Evolutionary conservation across 2,113 vertebrate genomes (phyloP).

Genomic region (Chrysochloris asiatica): DNA sequence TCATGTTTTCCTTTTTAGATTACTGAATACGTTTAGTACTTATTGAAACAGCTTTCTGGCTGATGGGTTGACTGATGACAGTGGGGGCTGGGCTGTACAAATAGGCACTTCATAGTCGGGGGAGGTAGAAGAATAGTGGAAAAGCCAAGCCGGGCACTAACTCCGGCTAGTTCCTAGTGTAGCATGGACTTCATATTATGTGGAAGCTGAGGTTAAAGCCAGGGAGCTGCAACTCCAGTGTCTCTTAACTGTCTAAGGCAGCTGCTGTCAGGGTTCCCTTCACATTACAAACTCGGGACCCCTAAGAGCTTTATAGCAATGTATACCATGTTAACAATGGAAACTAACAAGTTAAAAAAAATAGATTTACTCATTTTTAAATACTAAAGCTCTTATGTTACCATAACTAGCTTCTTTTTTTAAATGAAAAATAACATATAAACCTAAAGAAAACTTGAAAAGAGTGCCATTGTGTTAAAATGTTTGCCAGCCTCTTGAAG

Average conservation of each 20-base stretch:
- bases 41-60: background rate
- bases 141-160: background rate
- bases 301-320: background rate
- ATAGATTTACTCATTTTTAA: too few relatives aligned
- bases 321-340: conserved; percentile 1
- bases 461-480: background rate
- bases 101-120: background rate
- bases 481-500: background rate
- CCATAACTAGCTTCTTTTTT: background rate
- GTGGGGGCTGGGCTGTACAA: background rate
- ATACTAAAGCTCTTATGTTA: background rate
- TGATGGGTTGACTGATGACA: background rate
- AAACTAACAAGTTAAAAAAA: background rate
- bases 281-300: background rate
- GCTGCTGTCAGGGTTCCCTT: background rate
- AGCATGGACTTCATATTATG: background rate
- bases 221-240: too few relatives aligned
- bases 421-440: background rate
- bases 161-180: background rate
- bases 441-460: background rate
- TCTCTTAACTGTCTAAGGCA: background rate
- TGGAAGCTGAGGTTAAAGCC: background rate
- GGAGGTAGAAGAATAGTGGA: background rate
- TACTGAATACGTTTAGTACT: background rate
- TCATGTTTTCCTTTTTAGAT: background rate